phyloP scores from a whole-genome alignment of 2,797 vertebrate species.

The Tangara arthus region DNA sequence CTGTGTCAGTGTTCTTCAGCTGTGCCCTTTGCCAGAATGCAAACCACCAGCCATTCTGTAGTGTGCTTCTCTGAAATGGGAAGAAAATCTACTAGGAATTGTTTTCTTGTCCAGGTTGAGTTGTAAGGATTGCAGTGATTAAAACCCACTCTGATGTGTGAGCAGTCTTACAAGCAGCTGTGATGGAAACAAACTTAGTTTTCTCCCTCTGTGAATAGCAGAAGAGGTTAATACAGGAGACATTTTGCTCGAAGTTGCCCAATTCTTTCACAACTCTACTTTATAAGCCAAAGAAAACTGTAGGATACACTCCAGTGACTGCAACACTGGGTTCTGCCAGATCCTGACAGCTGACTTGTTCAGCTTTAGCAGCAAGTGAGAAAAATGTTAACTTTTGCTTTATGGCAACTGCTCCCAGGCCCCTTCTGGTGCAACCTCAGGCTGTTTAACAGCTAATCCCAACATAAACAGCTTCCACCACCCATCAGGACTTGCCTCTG shows the following conservation, averaged over 20 bases:
- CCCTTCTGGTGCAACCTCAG: not conserved
- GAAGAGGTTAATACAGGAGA: conserved; percentile 47
- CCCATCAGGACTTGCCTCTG: not conserved
- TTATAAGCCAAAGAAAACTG: conserved; percentile 60
- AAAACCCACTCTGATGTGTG: not conserved
- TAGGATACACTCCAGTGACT: conserved; percentile 34
- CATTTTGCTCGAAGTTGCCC: conserved; percentile 16
- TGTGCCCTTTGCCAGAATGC: not conserved
- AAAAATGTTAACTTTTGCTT: conserved; percentile 34
- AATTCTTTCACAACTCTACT: conserved; percentile 59
- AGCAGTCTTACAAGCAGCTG: not conserved
- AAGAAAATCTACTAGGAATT: not conserved
- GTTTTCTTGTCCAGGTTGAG: not conserved
- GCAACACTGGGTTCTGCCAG: not conserved
- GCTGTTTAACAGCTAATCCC: conserved; percentile 8
- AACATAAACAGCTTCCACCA: conserved; percentile 5
- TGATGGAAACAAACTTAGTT: not conserved
- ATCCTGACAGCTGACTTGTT: conserved; percentile 1
- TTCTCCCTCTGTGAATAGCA: not conserved
- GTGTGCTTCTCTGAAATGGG: not conserved
- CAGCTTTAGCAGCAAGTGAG: conserved; percentile 26
- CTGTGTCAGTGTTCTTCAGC: not conserved
- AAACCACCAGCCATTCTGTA: not conserved
- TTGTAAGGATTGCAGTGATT: not conserved
- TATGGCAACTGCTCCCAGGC: conserved; percentile 5